phyloP scores from a whole-genome alignment of 2,888 invertebrate species.

The Watsonalla cultraria region DNA sequence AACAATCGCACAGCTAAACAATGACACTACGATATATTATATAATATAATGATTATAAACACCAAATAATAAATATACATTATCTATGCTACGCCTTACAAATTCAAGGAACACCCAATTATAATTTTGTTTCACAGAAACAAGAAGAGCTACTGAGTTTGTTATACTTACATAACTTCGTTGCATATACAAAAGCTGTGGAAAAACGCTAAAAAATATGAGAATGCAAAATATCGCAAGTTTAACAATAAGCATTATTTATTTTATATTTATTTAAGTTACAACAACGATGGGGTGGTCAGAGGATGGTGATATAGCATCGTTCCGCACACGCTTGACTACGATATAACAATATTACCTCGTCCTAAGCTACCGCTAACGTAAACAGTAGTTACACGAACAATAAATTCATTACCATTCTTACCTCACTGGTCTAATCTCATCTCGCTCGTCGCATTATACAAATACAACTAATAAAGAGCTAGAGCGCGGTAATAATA shows the following conservation, averaged over 20 bases:
- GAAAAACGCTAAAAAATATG: constrained; percentile 22
- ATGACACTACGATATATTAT: neutral
- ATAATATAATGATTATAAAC: neutral
- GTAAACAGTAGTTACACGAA: neutral
- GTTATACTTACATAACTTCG: constrained; percentile 41
- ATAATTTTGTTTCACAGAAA: constrained; percentile 39
- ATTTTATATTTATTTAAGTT: constrained; percentile 10
- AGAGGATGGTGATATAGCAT: neutral
- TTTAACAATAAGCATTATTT: neutral
- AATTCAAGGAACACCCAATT: neutral
- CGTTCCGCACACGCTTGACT: neutral
- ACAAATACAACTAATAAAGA: constrained; percentile 2
- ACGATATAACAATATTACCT: neutral
- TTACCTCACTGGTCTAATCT: neutral
- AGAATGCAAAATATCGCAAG: constrained; percentile 1
- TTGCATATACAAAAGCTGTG: constrained; percentile 58
- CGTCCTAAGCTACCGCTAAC: constrained; percentile 1
- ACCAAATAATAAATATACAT: neutral
- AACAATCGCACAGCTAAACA: neutral
- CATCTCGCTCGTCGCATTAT: neutral
- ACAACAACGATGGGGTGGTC: constrained; percentile 34
- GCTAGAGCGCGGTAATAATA: constrained; percentile 49
- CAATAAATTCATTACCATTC: constrained; percentile 2
- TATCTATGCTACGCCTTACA: neutral
- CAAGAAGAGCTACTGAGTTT: constrained; percentile 23